phyloP scores from a whole-genome alignment of 2,113 vertebrate genomes.

The Calidris pygmaea region DNA sequence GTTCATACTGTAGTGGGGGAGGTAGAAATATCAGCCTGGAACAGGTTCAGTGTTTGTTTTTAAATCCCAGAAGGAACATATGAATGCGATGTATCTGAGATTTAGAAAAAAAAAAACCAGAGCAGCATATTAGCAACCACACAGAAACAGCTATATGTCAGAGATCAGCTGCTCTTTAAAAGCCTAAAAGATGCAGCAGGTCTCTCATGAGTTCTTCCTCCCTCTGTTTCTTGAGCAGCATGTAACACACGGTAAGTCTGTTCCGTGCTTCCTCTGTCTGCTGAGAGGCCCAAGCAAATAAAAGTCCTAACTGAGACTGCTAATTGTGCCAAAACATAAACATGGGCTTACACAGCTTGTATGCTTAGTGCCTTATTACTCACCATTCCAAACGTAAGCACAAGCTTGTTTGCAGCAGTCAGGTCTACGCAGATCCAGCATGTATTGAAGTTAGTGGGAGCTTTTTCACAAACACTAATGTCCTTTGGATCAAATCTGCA shows the following conservation, averaged over 20 bases:
- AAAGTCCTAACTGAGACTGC: neutral
- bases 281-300: conserved; percentile 21
- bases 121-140: conserved; percentile 12
- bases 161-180: conserved; percentile 51
- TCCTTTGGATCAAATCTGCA: neutral
- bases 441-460: neutral
- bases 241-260: neutral
- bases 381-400: conserved; percentile 5
- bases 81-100: neutral
- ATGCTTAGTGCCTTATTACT: conserved; percentile 25
- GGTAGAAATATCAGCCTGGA: conserved; percentile 29
- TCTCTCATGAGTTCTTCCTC: neutral
- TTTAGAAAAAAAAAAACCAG: neutral
- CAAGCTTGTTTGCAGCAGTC: neutral
- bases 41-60: conserved; percentile 52
- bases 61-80: conserved; percentile 29
- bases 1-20: neutral
- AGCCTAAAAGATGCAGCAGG: neutral
- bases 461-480: neutral
- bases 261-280: neutral
- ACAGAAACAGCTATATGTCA: conserved; percentile 26
- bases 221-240: neutral
- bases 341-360: neutral
- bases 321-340: conserved; percentile 41
- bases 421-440: neutral